These are phyloP conservation scores for Cylas formicarius DNA, from an alignment of 1,140 invertebrate species.

Conservation along the genomic window DNA sequence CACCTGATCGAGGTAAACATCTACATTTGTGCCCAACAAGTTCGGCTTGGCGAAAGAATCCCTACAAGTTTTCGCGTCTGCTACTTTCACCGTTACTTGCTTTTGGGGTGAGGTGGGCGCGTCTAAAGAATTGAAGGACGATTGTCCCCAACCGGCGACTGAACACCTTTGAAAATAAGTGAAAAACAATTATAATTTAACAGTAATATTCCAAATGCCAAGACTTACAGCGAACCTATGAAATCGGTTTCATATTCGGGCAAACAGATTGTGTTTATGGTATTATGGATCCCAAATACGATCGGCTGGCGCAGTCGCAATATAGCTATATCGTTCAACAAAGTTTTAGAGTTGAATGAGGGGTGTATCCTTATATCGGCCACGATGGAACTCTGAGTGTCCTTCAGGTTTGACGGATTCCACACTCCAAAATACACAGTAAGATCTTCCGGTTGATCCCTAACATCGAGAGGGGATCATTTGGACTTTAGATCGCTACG, in stretches of 20 bases:
- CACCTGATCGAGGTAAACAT: slow-evolving; percentile 30
- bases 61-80: slow-evolving; percentile 25
- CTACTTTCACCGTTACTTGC: slow-evolving; percentile 29
- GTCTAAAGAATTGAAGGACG: slow-evolving; percentile 20
- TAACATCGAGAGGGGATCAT: slow-evolving; percentile 11
- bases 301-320: slow-evolving; percentile 49
- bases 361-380: slow-evolving; percentile 43
- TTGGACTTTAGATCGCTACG: neutral
- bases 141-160: slow-evolving; percentile 34
- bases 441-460: slow-evolving; percentile 18
- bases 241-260: slow-evolving; percentile 36
- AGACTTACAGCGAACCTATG: slow-evolving; percentile 27
- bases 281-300: slow-evolving; percentile 40
- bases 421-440: slow-evolving; percentile 27
- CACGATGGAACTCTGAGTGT: slow-evolving; percentile 21
- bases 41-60: slow-evolving; percentile 20
- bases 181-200: neutral
- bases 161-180: slow-evolving; percentile 23
- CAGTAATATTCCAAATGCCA: too few species aligned
- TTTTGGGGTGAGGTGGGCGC: slow-evolving; percentile 31
- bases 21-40: slow-evolving; percentile 28
- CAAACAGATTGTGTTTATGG: slow-evolving; percentile 53
- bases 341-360: slow-evolving; percentile 46
- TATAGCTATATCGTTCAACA: slow-evolving; percentile 60
- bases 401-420: slow-evolving; percentile 19